These are phyloP conservation scores for Tichodroma muraria DNA, from an alignment of 2,113 vertebrate species.

Conservation along the genomic window DNA sequence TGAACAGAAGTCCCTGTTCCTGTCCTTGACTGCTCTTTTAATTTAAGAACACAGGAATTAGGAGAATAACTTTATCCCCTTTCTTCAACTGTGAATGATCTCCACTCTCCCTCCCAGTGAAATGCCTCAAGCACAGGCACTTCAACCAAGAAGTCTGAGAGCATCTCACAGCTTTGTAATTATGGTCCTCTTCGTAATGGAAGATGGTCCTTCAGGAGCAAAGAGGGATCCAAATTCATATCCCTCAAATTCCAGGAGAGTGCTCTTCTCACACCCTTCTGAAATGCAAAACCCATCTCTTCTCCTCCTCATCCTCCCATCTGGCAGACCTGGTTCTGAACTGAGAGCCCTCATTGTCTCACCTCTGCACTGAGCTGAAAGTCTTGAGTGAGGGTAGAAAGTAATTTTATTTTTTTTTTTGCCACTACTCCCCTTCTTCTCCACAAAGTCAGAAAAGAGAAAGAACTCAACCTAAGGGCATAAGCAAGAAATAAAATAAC, in stretches of 20 bases:
- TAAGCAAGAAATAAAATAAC: conserved; percentile 13
- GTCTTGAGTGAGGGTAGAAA: background rate
- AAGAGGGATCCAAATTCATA: background rate
- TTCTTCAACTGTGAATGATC: background rate
- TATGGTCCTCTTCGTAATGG: background rate
- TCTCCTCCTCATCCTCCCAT: background rate
- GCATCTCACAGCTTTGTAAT: background rate
- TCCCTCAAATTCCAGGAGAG: background rate
- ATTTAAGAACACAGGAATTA: background rate
- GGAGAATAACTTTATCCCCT: background rate
- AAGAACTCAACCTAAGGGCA: background rate
- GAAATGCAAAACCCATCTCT: background rate
- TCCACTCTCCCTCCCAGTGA: background rate
- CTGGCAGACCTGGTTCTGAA: background rate
- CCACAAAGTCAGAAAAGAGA: background rate
- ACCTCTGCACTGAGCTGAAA: background rate
- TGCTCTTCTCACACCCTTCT: background rate
- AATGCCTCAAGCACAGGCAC: background rate
- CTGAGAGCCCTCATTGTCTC: background rate
- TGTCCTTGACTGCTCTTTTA: background rate
- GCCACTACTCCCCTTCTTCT: background rate
- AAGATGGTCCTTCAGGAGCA: background rate
- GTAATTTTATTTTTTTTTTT: background rate
- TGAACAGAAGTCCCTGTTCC: background rate
- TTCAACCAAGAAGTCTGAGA: background rate